phyloP scores from a whole-genome alignment of 2,888 invertebrate species.

The Drosophila algonquin region DNA sequence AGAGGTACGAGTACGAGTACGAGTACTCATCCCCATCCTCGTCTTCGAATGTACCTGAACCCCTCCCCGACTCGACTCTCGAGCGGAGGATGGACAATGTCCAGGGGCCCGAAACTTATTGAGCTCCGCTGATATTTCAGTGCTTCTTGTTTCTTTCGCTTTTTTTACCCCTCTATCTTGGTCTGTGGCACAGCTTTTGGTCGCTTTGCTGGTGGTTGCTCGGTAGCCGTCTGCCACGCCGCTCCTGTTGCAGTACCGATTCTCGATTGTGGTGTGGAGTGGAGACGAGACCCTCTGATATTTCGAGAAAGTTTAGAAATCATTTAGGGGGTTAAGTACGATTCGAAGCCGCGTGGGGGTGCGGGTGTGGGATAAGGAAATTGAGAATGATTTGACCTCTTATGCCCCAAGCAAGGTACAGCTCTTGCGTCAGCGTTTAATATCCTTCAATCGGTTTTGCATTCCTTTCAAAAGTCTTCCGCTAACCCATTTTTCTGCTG shows the following conservation, averaged over 20 bases:
- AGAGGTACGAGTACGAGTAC: slow-evolving; percentile 13
- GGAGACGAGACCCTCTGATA: background rate
- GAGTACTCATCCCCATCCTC: slow-evolving; percentile 20
- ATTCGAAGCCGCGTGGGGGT: slow-evolving; percentile 18
- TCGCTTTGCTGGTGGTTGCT: slow-evolving; percentile 41
- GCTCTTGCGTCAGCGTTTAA: too few species aligned
- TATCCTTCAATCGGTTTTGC: too few species aligned
- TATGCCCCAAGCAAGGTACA: too few species aligned
- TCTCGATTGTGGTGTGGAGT: slow-evolving; percentile 6
- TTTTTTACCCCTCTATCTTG: slow-evolving; percentile 20
- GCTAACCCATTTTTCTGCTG: background rate
- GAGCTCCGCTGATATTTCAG: slow-evolving; percentile 59
- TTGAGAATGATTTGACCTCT: background rate
- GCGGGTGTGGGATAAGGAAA: background rate
- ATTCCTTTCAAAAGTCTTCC: background rate
- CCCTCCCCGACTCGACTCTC: slow-evolving; percentile 49
- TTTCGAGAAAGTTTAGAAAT: background rate
- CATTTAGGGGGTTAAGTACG: background rate
- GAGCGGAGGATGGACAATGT: slow-evolving; percentile 77
- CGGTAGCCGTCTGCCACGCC: background rate
- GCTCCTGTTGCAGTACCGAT: slow-evolving; percentile 13
- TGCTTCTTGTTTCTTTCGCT: slow-evolving; percentile 4
- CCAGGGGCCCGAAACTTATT: slow-evolving; percentile 70
- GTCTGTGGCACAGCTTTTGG: slow-evolving; percentile 33
- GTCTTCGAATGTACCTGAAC: slow-evolving; percentile 73